phyloP scores from a whole-genome alignment of 2,888 invertebrate species.

The Cheiracanthium punctorium region DNA sequence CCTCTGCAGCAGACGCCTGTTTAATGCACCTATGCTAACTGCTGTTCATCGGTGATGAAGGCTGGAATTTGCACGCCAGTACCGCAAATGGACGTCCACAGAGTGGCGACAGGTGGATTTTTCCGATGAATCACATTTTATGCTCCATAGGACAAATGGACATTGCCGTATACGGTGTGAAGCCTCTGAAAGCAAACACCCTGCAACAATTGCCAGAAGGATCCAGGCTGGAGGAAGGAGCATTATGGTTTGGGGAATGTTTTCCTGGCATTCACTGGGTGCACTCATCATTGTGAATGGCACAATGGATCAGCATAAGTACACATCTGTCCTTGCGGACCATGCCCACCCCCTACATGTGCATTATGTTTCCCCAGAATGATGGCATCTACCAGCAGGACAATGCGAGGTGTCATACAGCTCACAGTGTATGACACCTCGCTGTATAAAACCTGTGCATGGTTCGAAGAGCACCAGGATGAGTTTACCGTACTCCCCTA shows the following conservation, averaged over 20 bases:
- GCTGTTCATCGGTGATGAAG: not conserved
- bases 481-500: not conserved
- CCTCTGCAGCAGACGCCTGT: no score
- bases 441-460: not conserved
- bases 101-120: not conserved
- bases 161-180: not conserved
- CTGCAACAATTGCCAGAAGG: slow-evolving; percentile 17
- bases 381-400: slow-evolving; percentile 19
- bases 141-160: slow-evolving; percentile 6
- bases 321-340: slow-evolving; percentile 18
- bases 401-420: not conserved
- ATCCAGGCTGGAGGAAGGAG: not conserved
- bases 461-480: slow-evolving; percentile 23
- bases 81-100: slow-evolving; percentile 11
- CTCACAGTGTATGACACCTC: not conserved
- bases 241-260: slow-evolving; percentile 23
- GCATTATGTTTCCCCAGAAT: not conserved
- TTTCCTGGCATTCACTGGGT: slow-evolving; percentile 19
- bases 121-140: slow-evolving; percentile 7
- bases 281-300: slow-evolving; percentile 12
- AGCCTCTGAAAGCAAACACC: not conserved
- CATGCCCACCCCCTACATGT: slow-evolving; percentile 7
- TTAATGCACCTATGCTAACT: not conserved
- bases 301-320: not conserved
- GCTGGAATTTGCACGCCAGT: not conserved